These are phyloP conservation scores for Morpho deidamia DNA, from an alignment of 2,888 invertebrate genomes.

Conservation along the genomic window DNA sequence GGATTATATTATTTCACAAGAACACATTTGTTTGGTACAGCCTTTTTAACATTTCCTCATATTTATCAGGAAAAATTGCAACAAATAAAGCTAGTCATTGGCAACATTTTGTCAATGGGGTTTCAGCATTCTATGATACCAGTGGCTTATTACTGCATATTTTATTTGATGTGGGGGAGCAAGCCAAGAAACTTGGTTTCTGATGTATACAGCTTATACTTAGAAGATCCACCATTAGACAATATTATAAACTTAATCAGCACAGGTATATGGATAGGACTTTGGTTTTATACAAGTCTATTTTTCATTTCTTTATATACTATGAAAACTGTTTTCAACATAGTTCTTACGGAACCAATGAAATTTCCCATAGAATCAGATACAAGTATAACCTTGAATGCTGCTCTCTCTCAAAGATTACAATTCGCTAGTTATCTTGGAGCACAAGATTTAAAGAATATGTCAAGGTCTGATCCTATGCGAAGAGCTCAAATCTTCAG, in stretches of 20 bases:
- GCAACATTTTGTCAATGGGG: conserved; percentile 77
- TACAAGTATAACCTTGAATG: conserved; percentile 73
- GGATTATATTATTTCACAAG: conserved; percentile 79
- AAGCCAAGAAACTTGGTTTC: conserved; percentile 71
- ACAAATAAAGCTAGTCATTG: conserved; percentile 80
- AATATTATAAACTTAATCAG: conserved; percentile 63
- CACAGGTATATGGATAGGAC: conserved; percentile 77
- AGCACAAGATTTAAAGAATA: conserved; percentile 83
- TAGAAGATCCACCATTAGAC: conserved; percentile 73
- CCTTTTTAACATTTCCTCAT: conserved; percentile 82
- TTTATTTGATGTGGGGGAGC: conserved; percentile 81
- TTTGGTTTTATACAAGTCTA: conserved; percentile 84
- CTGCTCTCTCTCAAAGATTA: conserved; percentile 80
- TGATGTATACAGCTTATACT: conserved; percentile 71
- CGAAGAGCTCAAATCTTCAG: conserved; percentile 83
- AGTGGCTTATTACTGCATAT: conserved; percentile 76
- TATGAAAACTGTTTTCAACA: conserved; percentile 84
- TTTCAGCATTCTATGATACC: conserved; percentile 80
- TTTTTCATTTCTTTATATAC: conserved; percentile 84
- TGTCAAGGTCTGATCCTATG: conserved; percentile 79
- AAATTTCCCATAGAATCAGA: conserved; percentile 80
- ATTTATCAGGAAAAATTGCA: conserved; percentile 84
- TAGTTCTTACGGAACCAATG: conserved; percentile 84
- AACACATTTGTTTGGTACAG: conserved; percentile 72
- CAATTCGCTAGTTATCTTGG: conserved; percentile 87